Evolutionary conservation across 1,140 invertebrate genomes (phyloP).

Genomic region (Copidosoma floridanum): DNA sequence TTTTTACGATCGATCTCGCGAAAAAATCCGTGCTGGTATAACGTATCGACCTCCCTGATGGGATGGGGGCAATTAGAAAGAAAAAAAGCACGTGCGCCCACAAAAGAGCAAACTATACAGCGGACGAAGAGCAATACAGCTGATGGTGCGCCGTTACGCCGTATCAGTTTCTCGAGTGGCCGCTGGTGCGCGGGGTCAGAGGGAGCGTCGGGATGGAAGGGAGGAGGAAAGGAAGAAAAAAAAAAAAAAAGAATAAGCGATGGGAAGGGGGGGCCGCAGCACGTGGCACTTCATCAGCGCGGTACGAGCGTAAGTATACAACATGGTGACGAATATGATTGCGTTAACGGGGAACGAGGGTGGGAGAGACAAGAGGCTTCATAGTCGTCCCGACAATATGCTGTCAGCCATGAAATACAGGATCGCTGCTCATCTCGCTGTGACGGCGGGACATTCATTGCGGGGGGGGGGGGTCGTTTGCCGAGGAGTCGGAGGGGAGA

Average conservation of each 20-base stretch:
- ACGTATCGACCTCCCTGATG: too few species aligned
- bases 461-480: not conserved
- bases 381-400: constrained; percentile 33
- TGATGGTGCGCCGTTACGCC: not conserved
- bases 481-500: not conserved
- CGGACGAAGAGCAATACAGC: not conserved
- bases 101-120: constrained; percentile 19
- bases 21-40: too few species aligned
- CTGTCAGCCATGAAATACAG: constrained; percentile 33
- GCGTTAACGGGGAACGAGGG: too few species aligned
- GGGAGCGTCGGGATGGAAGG: not conserved
- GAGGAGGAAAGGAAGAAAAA: not conserved
- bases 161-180: constrained; percentile 24
- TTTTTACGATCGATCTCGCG: too few species aligned
- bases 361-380: constrained; percentile 26
- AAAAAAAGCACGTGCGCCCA: constrained; percentile 3
- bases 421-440: constrained; percentile 30
- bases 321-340: constrained; percentile 34
- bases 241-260: not conserved
- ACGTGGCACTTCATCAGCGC: constrained; percentile 24
- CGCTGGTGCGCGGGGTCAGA: not conserved
- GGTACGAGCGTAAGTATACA: too few species aligned
- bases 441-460: constrained; percentile 6
- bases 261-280: too few species aligned
- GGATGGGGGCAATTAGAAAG: not conserved